phyloP scores from a whole-genome alignment of 2,888 invertebrate genomes.

The Lepeophtheirus nordmannii region DNA sequence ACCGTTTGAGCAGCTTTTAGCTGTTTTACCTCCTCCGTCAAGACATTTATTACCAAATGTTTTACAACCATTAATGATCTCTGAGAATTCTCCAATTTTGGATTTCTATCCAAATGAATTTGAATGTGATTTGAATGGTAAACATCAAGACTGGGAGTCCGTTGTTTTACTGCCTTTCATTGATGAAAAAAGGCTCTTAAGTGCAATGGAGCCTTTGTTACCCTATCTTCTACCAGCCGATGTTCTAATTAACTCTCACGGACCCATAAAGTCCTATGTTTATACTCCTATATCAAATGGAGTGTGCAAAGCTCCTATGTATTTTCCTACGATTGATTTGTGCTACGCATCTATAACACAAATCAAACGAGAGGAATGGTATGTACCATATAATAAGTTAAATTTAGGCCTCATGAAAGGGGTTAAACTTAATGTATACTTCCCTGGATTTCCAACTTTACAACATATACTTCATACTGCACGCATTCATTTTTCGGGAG shows the following conservation, averaged over 20 bases:
- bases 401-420: slow-evolving; percentile 54
- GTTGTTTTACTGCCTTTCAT: slow-evolving; percentile 85
- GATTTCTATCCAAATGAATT: slow-evolving; percentile 82
- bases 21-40: slow-evolving; percentile 69
- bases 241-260: slow-evolving; percentile 57
- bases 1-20: slow-evolving; percentile 78
- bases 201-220: slow-evolving; percentile 57
- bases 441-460: slow-evolving; percentile 83
- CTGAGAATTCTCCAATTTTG: slow-evolving; percentile 60
- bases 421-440: slow-evolving; percentile 51
- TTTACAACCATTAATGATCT: slow-evolving; percentile 54
- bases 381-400: slow-evolving; percentile 36
- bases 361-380: slow-evolving; percentile 27
- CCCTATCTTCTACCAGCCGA: slow-evolving; percentile 52
- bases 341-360: slow-evolving; percentile 43
- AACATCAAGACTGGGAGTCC: slow-evolving; percentile 90
- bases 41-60: slow-evolving; percentile 56
- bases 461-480: slow-evolving; percentile 64
- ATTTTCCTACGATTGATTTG: slow-evolving; percentile 45
- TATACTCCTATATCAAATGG: slow-evolving; percentile 42
- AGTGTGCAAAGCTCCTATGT: slow-evolving; percentile 28
- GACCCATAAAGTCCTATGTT: slow-evolving; percentile 67
- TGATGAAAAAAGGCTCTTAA: slow-evolving; percentile 57
- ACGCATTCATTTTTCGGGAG: slow-evolving; percentile 48
- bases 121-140: slow-evolving; percentile 86